Base-by-base conservation (phyloP, 2,113 vertebrate species). In the Sakesphorus luctuosus region DNA sequence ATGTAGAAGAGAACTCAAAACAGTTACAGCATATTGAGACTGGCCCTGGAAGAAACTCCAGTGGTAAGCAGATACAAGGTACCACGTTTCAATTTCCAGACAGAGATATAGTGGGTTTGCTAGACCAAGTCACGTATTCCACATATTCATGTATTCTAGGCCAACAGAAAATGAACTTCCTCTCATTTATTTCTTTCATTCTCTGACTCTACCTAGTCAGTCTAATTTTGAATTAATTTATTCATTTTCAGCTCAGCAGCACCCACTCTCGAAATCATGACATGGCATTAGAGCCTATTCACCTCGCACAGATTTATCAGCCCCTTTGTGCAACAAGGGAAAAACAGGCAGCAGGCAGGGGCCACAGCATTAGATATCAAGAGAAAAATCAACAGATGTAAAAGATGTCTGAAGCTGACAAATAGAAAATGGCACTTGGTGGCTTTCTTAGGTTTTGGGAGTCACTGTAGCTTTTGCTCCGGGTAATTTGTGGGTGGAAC, bases 171-270 rank as follows among this genome's bases (percentile, higher is more conserved):
- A 78, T 87, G 4, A 74, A 65, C 5, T 56, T 76, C 47, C 81
- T 55, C 49, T 86, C 59, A 81, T 89, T 97, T 89, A 10, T 33
- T 77, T 83, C 16, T 84, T 74, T 77, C 38, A 52, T 90, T 71
- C 38, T 55, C 44, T 87, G 61, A 62, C 69, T 83, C 53, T 71
- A 28, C 59, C 55, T 81, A 73, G 55, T 56, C 76, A 80, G 65
- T 65, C 53, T 92, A 66, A 89, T 92, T 94, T 92, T 81, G 87
- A 93, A 94, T 90, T 87, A 84, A 91, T 93, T 91, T 80, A 84
- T 95, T 90, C 8, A 3, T 47, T 74, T 76, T 93, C 72, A 73
- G 63, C 46, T 74, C 68, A 65, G 65, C 53, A 75, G 58, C 58
- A 94, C 47, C 47, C 44, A 81, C 55, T 6, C 8, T 82, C 47